phyloP scores from a whole-genome alignment of 2,113 vertebrate species.

The Marcusenius ussheri region DNA sequence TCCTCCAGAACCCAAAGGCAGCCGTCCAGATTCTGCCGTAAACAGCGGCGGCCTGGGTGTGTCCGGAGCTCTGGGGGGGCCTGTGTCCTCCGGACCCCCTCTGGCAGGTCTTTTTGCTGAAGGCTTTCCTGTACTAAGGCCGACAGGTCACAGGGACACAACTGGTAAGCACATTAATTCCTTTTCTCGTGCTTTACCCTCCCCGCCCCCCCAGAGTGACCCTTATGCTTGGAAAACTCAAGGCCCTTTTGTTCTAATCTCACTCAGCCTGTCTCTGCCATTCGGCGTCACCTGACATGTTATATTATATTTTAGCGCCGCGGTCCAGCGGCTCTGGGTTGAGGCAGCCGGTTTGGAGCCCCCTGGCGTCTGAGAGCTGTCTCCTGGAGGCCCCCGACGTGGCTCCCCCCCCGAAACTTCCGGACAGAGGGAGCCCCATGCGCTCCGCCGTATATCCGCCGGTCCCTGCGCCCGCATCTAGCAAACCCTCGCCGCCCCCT shows the following conservation, averaged over 20 bases:
- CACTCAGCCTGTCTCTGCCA: neutral
- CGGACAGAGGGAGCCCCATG: constrained; percentile 37
- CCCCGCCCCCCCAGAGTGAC: neutral
- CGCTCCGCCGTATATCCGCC: constrained; percentile 44
- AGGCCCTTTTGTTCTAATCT: neutral
- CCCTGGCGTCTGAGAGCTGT: constrained; percentile 43
- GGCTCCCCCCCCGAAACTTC: constrained; percentile 42
- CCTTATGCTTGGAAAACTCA: neutral
- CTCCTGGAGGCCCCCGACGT: constrained; percentile 30
- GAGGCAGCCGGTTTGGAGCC: constrained; percentile 59
- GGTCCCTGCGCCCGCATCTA: constrained; percentile 48
- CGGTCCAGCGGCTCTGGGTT: constrained; percentile 59
- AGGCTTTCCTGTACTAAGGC: constrained; percentile 85
- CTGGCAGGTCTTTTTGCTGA: constrained; percentile 83
- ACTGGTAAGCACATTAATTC: constrained; percentile 28
- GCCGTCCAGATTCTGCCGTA: constrained; percentile 51
- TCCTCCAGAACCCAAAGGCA: constrained; percentile 63
- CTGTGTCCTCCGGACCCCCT: constrained; percentile 53
- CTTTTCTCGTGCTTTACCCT: no score
- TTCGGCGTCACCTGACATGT: neutral
- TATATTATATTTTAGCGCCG: constrained; percentile 35
- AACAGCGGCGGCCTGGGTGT: constrained; percentile 38
- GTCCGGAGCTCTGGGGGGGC: constrained; percentile 40
- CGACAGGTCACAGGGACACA: constrained; percentile 74
- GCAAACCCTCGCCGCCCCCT: constrained; percentile 38